A percentile compares a stretch with the other conserved stretches of the same genome.
These are phyloP conservation scores for Pitta sordida DNA, from an alignment of 2,113 vertebrate genomes.

Conservation along the genomic window DNA sequence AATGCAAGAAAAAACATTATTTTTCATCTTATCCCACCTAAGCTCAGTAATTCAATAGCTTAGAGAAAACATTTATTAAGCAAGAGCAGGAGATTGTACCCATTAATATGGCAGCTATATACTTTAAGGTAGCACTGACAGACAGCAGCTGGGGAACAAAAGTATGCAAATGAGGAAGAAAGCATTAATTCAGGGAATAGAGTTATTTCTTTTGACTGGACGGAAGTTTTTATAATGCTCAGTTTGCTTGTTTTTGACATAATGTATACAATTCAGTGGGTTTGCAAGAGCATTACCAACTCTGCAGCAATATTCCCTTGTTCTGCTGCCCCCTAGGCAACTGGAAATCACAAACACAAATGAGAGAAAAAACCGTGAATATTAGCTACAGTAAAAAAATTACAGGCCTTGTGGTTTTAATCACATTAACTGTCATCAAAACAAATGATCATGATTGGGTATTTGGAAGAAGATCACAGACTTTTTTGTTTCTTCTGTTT, in stretches of 20 bases:
- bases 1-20: background rate
- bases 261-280: background rate
- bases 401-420: background rate
- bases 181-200: background rate
- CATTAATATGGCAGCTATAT: background rate
- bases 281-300: background rate
- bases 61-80: background rate
- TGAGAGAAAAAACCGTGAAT: background rate
- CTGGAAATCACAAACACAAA: background rate
- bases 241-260: background rate
- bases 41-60: background rate
- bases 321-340: background rate
- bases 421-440: background rate
- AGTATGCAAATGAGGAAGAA: background rate
- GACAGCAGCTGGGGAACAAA: background rate
- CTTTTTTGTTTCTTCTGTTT: background rate
- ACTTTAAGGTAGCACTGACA: background rate
- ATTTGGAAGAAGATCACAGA: background rate
- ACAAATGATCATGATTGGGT: background rate
- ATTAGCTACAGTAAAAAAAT: background rate
- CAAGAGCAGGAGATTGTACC: background rate
- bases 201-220: background rate
- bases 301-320: background rate
- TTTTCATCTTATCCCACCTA: background rate
- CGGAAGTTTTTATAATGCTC: background rate